These are phyloP conservation scores for Hemibagrus guttatus DNA, from an alignment of 2,797 vertebrate species.

Conservation along the genomic window DNA sequence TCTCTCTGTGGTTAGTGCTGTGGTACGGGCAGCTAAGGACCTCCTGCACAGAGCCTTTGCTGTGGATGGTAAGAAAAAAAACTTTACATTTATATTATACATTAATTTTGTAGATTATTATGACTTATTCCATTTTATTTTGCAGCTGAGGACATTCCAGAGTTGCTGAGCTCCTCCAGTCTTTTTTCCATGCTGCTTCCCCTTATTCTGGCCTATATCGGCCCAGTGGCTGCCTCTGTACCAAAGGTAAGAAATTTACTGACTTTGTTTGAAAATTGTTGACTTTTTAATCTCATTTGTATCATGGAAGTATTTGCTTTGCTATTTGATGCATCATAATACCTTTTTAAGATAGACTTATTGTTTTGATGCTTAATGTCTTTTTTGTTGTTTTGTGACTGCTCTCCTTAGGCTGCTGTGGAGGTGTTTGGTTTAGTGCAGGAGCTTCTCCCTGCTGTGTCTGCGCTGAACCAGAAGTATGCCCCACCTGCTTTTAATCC, in stretches of 20 bases:
- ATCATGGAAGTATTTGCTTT: not conserved
- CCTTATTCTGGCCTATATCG: constrained; percentile 96
- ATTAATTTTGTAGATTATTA: not conserved
- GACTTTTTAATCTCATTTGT: not conserved
- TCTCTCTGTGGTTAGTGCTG: constrained; percentile 94
- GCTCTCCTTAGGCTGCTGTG: constrained; percentile 86
- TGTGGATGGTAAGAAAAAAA: constrained; percentile 87
- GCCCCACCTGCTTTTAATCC: constrained; percentile 97
- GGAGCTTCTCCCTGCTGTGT: constrained; percentile 93
- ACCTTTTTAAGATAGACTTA: not conserved
- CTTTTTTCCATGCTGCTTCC: constrained; percentile 98
- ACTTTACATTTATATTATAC: not conserved
- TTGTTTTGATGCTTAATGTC: not conserved
- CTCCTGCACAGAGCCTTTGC: constrained; percentile 95
- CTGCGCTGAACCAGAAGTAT: constrained; percentile 97
- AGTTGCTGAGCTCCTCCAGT: constrained; percentile 96
- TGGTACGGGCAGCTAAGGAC: constrained; percentile 94
- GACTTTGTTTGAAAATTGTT: not conserved
- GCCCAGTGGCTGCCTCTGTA: constrained; percentile 94
- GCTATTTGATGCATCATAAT: not conserved
- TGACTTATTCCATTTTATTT: constrained; percentile 5
- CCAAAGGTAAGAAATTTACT: constrained; percentile 83
- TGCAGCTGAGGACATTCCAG: constrained; percentile 96
- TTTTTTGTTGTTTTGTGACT: not conserved
- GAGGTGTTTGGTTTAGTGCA: constrained; percentile 98